These are phyloP conservation scores for Plecotus auritus DNA, from an alignment of 2,113 vertebrate species.

Conservation along the genomic window DNA sequence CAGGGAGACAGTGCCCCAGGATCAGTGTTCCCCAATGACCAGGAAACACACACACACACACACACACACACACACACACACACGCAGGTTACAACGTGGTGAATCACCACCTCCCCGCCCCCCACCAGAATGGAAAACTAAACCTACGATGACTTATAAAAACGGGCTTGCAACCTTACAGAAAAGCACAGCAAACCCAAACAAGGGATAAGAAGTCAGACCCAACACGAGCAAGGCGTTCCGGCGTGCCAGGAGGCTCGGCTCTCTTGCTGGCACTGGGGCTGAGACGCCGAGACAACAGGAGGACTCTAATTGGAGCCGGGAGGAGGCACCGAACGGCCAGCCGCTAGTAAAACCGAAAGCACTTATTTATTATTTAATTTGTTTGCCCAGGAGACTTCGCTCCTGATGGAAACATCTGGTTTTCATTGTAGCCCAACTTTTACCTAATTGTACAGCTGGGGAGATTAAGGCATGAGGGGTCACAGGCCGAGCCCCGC, in stretches of 20 bases:
- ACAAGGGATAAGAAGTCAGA: neutral
- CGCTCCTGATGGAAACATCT: constrained; percentile 72
- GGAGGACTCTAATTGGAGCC: constrained; percentile 63
- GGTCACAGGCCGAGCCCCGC: constrained; percentile 68
- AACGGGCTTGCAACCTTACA: neutral
- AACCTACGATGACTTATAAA: neutral
- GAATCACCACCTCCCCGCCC: neutral
- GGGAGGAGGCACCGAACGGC: constrained; percentile 46
- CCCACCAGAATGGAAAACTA: neutral
- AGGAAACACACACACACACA: neutral
- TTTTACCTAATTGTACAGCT: constrained; percentile 78
- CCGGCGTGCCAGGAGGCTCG: neutral
- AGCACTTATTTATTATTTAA: constrained; percentile 78
- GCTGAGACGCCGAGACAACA: constrained; percentile 74
- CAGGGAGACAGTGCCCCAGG: neutral
- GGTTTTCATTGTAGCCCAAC: constrained; percentile 74
- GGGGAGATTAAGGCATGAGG: constrained; percentile 74
- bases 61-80: too few relatives aligned
- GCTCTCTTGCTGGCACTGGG: neutral
- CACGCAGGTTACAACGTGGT: neutral
- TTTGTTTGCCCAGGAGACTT: constrained; percentile 75
- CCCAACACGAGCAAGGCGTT: neutral
- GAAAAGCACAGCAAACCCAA: constrained; percentile 8
- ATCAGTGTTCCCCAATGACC: neutral
- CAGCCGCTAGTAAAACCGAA: constrained; percentile 70